Evolutionary conservation across 2,113 vertebrate genomes (phyloP).

Genomic region (Camelus bactrianus): DNA sequence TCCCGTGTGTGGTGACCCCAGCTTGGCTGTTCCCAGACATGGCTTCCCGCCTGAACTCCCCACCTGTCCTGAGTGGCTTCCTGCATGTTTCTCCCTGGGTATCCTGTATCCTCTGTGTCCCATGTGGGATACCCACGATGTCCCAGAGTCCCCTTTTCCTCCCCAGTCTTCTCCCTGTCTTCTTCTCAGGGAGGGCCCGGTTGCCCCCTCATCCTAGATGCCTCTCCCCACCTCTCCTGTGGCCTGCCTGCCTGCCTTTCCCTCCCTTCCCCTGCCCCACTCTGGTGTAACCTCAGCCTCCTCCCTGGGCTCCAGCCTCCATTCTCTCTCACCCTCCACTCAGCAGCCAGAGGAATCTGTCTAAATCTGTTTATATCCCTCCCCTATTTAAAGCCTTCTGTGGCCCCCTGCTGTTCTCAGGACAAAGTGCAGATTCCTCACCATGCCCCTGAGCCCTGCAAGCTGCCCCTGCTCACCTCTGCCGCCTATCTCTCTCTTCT

Average conservation of each 20-base stretch:
- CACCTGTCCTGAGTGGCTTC: not conserved
- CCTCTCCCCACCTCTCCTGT: not conserved
- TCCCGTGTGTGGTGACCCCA: not conserved
- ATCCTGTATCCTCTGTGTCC: not conserved
- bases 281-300: not conserved
- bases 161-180: slow-evolving; percentile 65
- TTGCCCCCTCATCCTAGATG: not conserved
- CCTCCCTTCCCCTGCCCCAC: slow-evolving; percentile 77
- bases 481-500: not conserved
- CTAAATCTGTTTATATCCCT: not conserved
- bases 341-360: not conserved
- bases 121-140: not conserved
- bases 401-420: not conserved
- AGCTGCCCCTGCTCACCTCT: not conserved
- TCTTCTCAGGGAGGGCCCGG: not conserved
- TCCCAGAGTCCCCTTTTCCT: not conserved
- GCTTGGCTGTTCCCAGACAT: not conserved
- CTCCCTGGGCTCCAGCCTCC: not conserved
- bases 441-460: not conserved
- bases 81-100: not conserved
- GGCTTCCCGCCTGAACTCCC: not conserved
- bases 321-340: not conserved
- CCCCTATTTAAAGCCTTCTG: not conserved
- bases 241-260: slow-evolving; percentile 42
- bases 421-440: not conserved